phyloP scores from a whole-genome alignment of 2,888 invertebrate genomes.

The Tanypteryx hageni region DNA sequence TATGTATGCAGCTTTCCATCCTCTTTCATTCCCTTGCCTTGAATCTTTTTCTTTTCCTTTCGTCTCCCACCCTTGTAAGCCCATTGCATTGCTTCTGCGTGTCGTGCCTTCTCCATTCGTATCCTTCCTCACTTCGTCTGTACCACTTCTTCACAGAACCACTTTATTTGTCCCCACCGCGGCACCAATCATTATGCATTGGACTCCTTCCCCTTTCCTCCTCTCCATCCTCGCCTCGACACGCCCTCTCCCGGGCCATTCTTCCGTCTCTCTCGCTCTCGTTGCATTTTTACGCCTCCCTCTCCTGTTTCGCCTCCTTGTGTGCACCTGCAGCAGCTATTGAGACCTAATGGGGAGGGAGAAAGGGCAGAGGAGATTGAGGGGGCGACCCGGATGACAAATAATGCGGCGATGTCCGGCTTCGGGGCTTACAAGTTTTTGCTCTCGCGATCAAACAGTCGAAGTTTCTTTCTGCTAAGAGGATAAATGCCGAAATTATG shows the following conservation, averaged over 20 bases:
- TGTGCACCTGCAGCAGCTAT: not conserved
- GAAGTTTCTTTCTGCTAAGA: no score
- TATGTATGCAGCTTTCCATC: not conserved
- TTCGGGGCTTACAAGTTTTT: no score
- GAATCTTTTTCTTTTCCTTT: not conserved
- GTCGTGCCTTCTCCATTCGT: no score
- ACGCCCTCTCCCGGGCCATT: not conserved
- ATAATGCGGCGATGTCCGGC: not conserved
- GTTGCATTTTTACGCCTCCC: not conserved
- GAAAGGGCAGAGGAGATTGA: not conserved
- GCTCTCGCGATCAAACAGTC: no score
- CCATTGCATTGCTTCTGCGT: no score
- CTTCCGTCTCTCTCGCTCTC: not conserved
- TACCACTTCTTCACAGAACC: not conserved
- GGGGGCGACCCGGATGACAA: slow-evolving; percentile 22
- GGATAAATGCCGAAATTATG: no score
- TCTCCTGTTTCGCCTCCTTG: no score
- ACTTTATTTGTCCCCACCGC: not conserved
- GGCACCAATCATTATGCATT: not conserved
- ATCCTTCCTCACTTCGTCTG: not conserved
- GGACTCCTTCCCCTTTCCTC: not conserved
- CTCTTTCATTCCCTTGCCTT: not conserved
- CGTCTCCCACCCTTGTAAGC: no score
- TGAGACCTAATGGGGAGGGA: not conserved
- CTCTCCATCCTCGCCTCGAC: not conserved